Base-by-base conservation (phyloP, 2,113 vertebrate genomes). In the Plotosus lineatus region DNA sequence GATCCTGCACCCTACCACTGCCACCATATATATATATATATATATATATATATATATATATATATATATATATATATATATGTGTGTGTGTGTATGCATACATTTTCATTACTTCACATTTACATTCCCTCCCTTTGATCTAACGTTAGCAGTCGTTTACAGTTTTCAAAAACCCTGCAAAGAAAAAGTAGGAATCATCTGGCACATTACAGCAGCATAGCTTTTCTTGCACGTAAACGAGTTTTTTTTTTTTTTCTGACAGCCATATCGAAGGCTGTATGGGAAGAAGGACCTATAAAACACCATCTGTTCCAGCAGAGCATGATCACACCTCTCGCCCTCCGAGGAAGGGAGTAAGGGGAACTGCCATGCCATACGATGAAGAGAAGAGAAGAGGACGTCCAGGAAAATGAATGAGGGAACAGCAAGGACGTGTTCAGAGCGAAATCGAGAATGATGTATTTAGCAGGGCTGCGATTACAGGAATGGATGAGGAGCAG, bases 401-500 rank as follows among this genome's bases (percentile, higher is more conserved):
- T 60, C 74, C 86, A 83, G 84, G 82, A 82, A 87, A 88, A 87
- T 85, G 85, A 88, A 89, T 82, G 80, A 82, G 84, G 79, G 84
- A 77, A 82, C 73, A 78, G 82, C 69, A 77, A 81, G 89, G 83
- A 75, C 42, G 76, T 83, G 58, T 80, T 82, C 66, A 10, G 82
- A 78, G 68, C 86, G 82, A 88, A 89, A 90, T 73, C 78, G 74
- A 82, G 84, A 83, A 90, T 85, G 87, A 88, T 90, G 90, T 91
- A 85, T 87, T 84, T 89, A 73, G 81, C 82, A 86, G 85, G 85
- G 86, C 82, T 86, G 86, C 55, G 73, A 88, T 90, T 89, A 85
- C 82, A 85, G 80, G 83, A 89, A 91, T 88, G 75, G 89, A 92
- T 88, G 86, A 83, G 81, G 91, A 90, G 87, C 90, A 90, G 88